These are phyloP conservation scores for Anabacerthia variegaticeps DNA, from an alignment of 2,797 vertebrate genomes.

Conservation along the genomic window DNA sequence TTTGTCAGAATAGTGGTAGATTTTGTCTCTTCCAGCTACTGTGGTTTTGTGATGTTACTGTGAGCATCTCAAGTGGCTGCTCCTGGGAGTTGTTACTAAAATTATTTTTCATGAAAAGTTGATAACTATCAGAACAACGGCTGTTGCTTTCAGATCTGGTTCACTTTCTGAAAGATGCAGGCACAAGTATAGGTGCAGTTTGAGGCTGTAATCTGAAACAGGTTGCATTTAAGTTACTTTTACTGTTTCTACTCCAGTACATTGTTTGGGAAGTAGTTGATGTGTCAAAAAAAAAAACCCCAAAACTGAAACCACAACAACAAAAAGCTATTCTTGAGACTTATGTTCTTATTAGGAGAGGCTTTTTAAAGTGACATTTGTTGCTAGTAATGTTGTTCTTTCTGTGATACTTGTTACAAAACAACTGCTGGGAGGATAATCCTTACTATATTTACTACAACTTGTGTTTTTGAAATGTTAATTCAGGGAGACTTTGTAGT, in stretches of 20 bases:
- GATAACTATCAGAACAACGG: background rate
- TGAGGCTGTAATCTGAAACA: background rate
- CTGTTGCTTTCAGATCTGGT: background rate
- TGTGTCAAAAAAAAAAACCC: background rate
- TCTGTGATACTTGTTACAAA: background rate
- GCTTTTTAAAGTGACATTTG: background rate
- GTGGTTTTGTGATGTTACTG: background rate
- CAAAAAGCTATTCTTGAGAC: background rate
- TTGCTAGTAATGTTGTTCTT: background rate
- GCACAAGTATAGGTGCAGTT: background rate
- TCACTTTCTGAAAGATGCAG: background rate
- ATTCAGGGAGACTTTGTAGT: background rate
- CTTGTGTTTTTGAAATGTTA: constrained; percentile 23
- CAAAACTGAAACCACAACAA: background rate
- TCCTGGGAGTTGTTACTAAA: background rate
- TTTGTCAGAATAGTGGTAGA: background rate
- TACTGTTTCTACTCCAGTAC: background rate
- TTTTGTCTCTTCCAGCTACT: background rate
- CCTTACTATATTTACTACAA: background rate
- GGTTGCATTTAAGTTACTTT: background rate
- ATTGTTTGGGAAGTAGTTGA: background rate
- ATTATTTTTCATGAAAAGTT: background rate
- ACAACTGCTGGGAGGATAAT: background rate
- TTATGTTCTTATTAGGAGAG: background rate
- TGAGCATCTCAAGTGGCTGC: background rate